Conservation (phyloP, 2,113 vertebrate genomes). For the Trichechus manatus region DNA sequence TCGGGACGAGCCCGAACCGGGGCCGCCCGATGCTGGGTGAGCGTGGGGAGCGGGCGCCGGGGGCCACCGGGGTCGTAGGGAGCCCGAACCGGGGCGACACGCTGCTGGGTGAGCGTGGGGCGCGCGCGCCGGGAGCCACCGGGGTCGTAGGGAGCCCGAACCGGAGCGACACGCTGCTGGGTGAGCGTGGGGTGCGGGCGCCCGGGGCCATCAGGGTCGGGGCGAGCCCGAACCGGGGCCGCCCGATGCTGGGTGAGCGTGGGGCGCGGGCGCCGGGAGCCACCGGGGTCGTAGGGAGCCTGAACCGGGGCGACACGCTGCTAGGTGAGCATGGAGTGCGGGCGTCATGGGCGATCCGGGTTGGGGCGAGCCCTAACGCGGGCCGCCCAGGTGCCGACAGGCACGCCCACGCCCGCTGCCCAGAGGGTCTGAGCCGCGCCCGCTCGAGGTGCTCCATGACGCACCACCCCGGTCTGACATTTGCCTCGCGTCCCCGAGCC, state of each 20-base stretch:
- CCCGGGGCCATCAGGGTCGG: neutral
- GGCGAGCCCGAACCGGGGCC: neutral
- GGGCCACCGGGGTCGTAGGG: neutral
- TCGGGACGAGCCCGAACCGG: neutral
- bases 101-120: no score
- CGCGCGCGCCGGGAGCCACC: no score
- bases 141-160: no score
- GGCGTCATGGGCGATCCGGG: neutral
- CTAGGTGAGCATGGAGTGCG: neutral
- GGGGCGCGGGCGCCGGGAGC: neutral
- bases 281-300: neutral
- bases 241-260: neutral
- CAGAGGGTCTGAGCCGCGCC: neutral
- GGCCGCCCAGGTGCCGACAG: neutral
- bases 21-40: neutral
- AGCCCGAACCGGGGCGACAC: neutral
- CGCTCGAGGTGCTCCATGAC: no score
- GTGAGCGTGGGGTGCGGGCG: constrained; percentile 85
- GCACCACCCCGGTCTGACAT: neutral
- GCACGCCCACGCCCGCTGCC: neutral
- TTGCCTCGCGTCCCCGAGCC: neutral
- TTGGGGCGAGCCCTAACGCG: neutral
- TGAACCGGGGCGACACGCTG: neutral
- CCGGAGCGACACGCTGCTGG: constrained; percentile 85
- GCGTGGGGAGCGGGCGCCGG: neutral